Base-by-base conservation (phyloP, 2,113 vertebrate genomes). In the Dermatemys mawii region DNA sequence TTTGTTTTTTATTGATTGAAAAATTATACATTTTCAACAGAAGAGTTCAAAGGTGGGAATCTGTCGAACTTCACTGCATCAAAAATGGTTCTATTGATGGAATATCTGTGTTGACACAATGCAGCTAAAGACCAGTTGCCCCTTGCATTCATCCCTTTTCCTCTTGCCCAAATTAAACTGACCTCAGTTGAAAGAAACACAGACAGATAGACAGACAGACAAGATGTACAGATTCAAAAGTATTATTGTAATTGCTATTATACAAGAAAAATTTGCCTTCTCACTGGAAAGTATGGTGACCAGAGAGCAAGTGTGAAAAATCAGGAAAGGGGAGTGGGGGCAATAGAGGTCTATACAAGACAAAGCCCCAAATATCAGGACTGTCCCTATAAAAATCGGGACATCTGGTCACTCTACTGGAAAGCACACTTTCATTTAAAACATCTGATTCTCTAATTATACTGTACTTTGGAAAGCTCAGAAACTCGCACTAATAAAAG, bases 381-480 rank as follows among this genome's bases (percentile, higher is more conserved):
- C 46, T 46, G 46, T 46, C 46, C 46, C 46, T 46, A 46, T 46
- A 46, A 46, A 46, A 46, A 46, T 46, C 8, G 46, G 46, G 46
- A 46, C 46, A 46, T 46, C 46, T 46, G 46, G 46, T 46, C 46
- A 46, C 46, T 8, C 46, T 27, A 83, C 13, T 95, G 88, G 84
- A 96, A 96, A 94, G 76, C 17, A 1, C 2, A 81, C 67, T 84
- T 86, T 79, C 24, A 88, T 86, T 83, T 78, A 81, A 83, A 92
- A 53, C 17, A 88, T 35, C 60, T 17, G 60, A 35, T 63, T 63
- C 60, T 14, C 12, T 35, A 63, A 12, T 32, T 60, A 29, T 60
- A 32, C 12, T 60, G 55, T 60, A 60, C 55, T 60, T 60, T 60
- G 55, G 11, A 32, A 5, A 60, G 32, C 60, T 16, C 32, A 63